These are phyloP conservation scores for Podarcis muralis DNA, from an alignment of 2,113 vertebrate genomes.

Conservation along the genomic window DNA sequence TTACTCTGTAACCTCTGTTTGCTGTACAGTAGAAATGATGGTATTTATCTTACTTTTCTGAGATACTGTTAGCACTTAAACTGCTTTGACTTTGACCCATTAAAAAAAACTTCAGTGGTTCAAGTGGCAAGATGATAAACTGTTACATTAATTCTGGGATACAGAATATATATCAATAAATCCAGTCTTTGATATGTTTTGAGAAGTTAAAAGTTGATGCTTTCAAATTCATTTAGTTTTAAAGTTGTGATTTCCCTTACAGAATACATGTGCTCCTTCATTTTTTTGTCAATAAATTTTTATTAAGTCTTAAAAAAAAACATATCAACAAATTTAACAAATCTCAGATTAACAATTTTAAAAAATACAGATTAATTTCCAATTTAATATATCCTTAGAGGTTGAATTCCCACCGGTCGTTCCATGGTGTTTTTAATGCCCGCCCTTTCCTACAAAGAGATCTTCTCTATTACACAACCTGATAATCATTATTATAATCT, in stretches of 20 bases:
- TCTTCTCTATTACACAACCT: no score
- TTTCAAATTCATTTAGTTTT: background rate
- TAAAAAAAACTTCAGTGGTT: background rate
- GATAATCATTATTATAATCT: no score
- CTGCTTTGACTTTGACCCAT: background rate
- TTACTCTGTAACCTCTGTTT: background rate
- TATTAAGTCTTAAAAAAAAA: no score
- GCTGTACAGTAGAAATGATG: background rate
- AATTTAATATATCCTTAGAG: no score
- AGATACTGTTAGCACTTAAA: background rate
- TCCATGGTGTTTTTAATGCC: no score
- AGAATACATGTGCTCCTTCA: background rate
- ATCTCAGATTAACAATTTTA: no score
- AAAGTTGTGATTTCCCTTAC: background rate
- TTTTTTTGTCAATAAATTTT: no score
- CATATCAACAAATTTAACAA: no score
- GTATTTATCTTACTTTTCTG: background rate
- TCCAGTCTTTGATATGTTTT: background rate
- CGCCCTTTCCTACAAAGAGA: no score
- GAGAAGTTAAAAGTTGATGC: background rate
- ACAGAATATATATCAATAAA: background rate
- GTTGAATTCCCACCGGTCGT: no score
- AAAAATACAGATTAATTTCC: no score
- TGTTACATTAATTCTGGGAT: background rate
- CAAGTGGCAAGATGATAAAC: background rate